Percentiles rank a stretch among this genome's conserved stretches.
phyloP scores from a whole-genome alignment of 2,888 invertebrate genomes.

The Drosophila prolongata region DNA sequence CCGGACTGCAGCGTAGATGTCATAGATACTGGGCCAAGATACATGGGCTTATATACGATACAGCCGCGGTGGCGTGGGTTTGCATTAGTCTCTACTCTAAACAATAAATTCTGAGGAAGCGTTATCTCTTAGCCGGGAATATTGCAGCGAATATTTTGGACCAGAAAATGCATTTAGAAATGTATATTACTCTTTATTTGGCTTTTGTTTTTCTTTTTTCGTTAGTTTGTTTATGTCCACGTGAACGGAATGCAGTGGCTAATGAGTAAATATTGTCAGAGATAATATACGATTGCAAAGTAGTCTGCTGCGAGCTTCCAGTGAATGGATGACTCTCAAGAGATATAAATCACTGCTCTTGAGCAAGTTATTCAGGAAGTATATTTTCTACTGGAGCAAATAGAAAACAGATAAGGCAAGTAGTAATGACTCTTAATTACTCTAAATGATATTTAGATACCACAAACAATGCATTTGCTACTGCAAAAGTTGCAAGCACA shows the following conservation, averaged over 20 bases:
- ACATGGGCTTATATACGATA: conserved; percentile 8
- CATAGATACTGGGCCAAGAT: conserved; percentile 26
- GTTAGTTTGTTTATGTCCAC: conserved; percentile 47
- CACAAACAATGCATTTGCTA: background rate
- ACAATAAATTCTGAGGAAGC: conserved; percentile 60
- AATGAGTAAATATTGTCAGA: conserved; percentile 64
- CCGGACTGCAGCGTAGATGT: conserved; percentile 35
- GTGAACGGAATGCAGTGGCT: conserved; percentile 59
- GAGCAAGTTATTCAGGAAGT: conserved; percentile 28
- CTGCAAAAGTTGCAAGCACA: background rate
- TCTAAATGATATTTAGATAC: conserved; percentile 13
- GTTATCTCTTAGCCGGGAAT: conserved; percentile 38
- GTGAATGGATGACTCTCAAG: conserved; percentile 2
- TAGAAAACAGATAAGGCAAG: conserved; percentile 13
- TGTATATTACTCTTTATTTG: conserved; percentile 1
- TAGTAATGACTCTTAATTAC: conserved; percentile 1
- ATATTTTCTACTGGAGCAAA: background rate
- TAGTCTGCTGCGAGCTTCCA: conserved; percentile 2
- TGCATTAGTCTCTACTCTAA: conserved; percentile 62
- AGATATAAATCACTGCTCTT: conserved; percentile 20
- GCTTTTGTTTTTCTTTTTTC: conserved; percentile 6
- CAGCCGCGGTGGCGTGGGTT: conserved; percentile 6
- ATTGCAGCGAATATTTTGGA: conserved; percentile 17
- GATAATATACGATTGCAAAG: conserved; percentile 52
- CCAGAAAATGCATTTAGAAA: conserved; percentile 22